Percentiles rank a stretch among this genome's conserved stretches.
These are phyloP conservation scores for Sebastes taczanowskii DNA, from an alignment of 2,797 vertebrate genomes.

Conservation along the genomic window DNA sequence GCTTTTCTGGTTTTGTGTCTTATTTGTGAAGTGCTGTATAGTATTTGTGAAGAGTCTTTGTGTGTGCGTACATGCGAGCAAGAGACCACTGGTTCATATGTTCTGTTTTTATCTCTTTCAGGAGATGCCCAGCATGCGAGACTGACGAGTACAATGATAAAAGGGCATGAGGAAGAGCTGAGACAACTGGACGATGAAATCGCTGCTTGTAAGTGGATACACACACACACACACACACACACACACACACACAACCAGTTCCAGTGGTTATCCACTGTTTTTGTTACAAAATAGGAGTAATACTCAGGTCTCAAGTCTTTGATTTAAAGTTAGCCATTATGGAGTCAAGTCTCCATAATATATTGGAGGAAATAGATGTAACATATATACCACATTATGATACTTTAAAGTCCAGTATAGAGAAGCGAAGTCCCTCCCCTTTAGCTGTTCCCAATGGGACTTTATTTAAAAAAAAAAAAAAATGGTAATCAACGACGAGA, in stretches of 20 bases:
- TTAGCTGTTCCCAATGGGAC: too few species aligned
- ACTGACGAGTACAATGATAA: conserved; percentile 75
- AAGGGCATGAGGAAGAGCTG: conserved; percentile 89
- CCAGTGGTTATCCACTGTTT: neutral
- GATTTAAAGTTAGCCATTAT: neutral
- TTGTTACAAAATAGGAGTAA: neutral
- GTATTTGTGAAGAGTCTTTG: neutral
- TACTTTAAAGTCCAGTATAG: neutral
- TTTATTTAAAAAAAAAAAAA: too few species aligned
- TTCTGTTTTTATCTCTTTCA: conserved; percentile 48
- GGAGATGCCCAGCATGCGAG: conserved; percentile 53
- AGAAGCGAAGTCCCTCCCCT: too few species aligned
- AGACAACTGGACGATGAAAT: conserved; percentile 90
- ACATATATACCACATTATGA: neutral
- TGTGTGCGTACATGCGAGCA: too few species aligned
- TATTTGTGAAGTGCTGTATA: neutral
- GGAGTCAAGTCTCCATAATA: neutral
- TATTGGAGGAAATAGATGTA: neutral
- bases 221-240: neutral
- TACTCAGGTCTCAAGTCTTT: neutral
- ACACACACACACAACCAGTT: neutral
- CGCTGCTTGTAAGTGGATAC: conserved; percentile 83
- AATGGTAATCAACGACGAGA: too few species aligned
- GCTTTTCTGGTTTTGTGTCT: neutral
- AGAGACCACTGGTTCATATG: neutral